These are phyloP conservation scores for Melanophora roralis DNA, from an alignment of 2,888 invertebrate genomes.

Conservation along the genomic window DNA sequence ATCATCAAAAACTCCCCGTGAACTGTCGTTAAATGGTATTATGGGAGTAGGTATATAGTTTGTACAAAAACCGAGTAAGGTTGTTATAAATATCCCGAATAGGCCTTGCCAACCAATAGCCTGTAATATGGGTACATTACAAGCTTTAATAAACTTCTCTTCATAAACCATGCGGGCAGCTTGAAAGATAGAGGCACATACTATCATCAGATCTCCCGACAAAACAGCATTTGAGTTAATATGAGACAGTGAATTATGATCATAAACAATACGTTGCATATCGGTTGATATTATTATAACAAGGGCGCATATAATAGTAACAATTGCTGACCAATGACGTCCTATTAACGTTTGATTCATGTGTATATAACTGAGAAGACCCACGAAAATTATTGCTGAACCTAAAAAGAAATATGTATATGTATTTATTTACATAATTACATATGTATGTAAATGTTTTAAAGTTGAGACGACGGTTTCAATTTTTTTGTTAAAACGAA, in stretches of 20 bases:
- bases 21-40: slow-evolving; percentile 85
- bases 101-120: slow-evolving; percentile 96
- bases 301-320: slow-evolving; percentile 84
- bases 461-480: too few relatives aligned
- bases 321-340: slow-evolving; percentile 88
- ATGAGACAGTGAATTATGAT: slow-evolving; percentile 64
- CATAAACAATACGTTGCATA: slow-evolving; percentile 73
- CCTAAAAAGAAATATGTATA: slow-evolving; percentile 76
- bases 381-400: slow-evolving; percentile 92
- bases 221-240: slow-evolving; percentile 83
- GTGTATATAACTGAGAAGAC: slow-evolving; percentile 89
- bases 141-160: slow-evolving; percentile 90
- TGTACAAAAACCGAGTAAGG: slow-evolving; percentile 84
- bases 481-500: too few relatives aligned
- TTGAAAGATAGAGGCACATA: slow-evolving; percentile 87
- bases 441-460: too few relatives aligned
- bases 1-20: slow-evolving; percentile 88
- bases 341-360: slow-evolving; percentile 82
- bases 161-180: slow-evolving; percentile 96
- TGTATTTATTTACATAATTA: neutral
- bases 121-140: slow-evolving; percentile 92
- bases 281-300: slow-evolving; percentile 86
- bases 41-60: slow-evolving; percentile 87
- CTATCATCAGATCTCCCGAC: slow-evolving; percentile 87
- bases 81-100: slow-evolving; percentile 83